Evolutionary conservation across 2,113 vertebrate species (phyloP).

Genomic region (Blennius ocellaris): DNA sequence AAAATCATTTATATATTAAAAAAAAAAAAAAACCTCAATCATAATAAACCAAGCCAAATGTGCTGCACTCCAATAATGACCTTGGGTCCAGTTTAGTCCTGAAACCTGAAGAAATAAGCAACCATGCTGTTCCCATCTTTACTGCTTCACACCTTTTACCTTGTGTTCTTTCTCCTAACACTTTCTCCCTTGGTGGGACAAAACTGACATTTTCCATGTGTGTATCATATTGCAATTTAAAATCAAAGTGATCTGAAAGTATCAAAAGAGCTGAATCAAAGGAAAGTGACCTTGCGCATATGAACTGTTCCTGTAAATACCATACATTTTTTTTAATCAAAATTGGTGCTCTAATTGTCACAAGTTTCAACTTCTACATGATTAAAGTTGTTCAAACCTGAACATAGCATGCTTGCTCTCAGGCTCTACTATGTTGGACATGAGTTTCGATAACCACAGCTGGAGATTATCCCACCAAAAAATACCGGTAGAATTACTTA

Average conservation of each 20-base stretch:
- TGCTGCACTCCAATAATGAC: conserved; percentile 5
- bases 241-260: conserved; percentile 26
- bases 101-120: conserved; percentile 22
- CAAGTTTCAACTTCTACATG: too few relatives aligned
- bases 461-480: conserved; percentile 30
- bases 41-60: conserved; percentile 35
- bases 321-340: neutral
- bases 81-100: conserved; percentile 9
- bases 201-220: conserved; percentile 48
- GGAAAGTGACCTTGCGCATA: conserved; percentile 22
- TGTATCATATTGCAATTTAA: conserved; percentile 17
- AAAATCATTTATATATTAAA: conserved; percentile 21
- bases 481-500: conserved; percentile 41
- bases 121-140: conserved; percentile 43
- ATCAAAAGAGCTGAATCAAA: conserved; percentile 41
- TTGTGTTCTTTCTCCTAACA: conserved; percentile 29
- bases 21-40: conserved; percentile 15
- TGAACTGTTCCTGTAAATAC: conserved; percentile 27
- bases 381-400: neutral
- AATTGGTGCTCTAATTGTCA: neutral
- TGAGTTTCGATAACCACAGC: conserved; percentile 21
- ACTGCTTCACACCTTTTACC: conserved; percentile 39
- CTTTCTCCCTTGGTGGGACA: conserved; percentile 14
- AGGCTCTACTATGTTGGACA: conserved; percentile 6
- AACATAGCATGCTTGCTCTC: neutral